These are phyloP conservation scores for Stictonetta naevosa DNA, from an alignment of 2,113 vertebrate species.

Conservation along the genomic window DNA sequence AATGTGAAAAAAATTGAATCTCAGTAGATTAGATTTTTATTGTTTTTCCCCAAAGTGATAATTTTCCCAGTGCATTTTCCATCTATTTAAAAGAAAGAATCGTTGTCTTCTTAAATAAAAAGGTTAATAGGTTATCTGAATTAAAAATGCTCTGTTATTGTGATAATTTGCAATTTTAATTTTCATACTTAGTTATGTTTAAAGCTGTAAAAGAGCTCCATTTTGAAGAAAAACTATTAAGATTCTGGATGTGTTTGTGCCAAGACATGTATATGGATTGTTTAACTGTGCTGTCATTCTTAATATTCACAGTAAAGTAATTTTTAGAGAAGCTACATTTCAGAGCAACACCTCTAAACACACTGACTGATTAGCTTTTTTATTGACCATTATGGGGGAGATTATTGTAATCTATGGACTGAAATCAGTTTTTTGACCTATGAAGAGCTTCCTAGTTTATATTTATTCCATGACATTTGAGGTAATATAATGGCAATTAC, in stretches of 20 bases:
- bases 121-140: conserved; percentile 16
- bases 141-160: conserved; percentile 18
- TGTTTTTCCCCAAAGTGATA: conserved; percentile 28
- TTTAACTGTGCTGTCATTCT: conserved; percentile 96
- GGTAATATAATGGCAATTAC: conserved; percentile 84
- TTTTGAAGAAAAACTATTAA: conserved; percentile 85
- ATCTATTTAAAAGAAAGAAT: background rate
- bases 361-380: conserved; percentile 89
- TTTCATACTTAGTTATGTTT: conserved; percentile 62
- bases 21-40: background rate
- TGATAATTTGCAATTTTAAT: background rate
- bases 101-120: background rate
- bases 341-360: conserved; percentile 88
- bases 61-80: background rate
- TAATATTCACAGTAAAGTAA: conserved; percentile 93
- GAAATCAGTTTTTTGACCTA: conserved; percentile 85
- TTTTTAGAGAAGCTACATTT: conserved; percentile 90
- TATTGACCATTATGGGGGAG: conserved; percentile 87
- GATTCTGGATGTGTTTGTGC: conserved; percentile 88
- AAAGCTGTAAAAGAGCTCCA: conserved; percentile 67
- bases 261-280: conserved; percentile 92
- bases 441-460: conserved; percentile 84
- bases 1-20: conserved; percentile 27
- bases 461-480: conserved; percentile 87
- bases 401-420: conserved; percentile 88